Evolutionary conservation across 2,797 vertebrate species (phyloP), one percentile per base, ranked within the genome.

Genomic region (Fratercula arctica): DNA sequence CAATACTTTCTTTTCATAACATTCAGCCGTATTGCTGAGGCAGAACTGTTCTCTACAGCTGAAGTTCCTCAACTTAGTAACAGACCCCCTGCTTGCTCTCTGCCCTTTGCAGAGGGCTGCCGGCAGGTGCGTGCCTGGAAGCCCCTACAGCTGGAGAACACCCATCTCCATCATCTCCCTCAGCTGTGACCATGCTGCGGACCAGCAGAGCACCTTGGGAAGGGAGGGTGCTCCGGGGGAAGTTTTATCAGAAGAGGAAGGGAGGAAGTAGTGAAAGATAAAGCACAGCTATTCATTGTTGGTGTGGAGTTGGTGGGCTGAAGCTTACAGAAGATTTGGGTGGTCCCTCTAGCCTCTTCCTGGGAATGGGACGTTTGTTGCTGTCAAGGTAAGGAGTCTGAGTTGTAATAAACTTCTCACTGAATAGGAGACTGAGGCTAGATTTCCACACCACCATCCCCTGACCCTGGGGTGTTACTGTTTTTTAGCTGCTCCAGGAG

Each of bases 281-380:
- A 1, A 14, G 5, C 0, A 1, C 1, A 6, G 11, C 0, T 41
- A 0, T 8, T 61, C 0, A 0, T 4, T 19, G 4, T 4, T 60
- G 15, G 0, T 20, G 13, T 63, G 51, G 15, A 8, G 41, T 4
- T 2, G 0, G 0, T 4, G 7, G 11, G 9, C 1, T 64, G 33
- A 29, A 45, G 13, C 1, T 35, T 10, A 0, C 1, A 8, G 46
- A 8, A 50, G 13, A 3, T 25, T n/a, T 48, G 56, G 46, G 1
- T 33, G 1, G 10, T 67, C 1, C 28, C 23, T 15, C 2, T 13
- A 6, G 2, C 2, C 19, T 31, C 2, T 4, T 39, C 50, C 43
- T 67, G 35, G 31, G 16, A 37, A 9, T 7, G 33, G 4, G 1
- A 1, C 2, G 7, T 6, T 8, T 1, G 1, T 11, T 77, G 13